Base-by-base conservation (phyloP, 2,888 invertebrate genomes). In the Conistra vaccinii region DNA sequence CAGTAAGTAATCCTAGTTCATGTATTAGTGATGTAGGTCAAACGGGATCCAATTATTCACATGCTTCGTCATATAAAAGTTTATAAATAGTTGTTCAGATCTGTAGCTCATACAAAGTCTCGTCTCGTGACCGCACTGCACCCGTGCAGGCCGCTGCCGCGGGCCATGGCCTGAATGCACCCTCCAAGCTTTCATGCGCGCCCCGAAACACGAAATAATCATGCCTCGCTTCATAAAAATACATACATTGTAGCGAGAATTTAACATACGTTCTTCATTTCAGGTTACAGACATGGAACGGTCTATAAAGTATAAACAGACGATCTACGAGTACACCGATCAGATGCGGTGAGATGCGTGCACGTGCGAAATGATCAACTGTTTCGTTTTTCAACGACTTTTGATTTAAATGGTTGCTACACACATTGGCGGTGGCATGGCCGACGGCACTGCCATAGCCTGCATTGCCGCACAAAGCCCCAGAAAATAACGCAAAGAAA, bases 141-240 rank as follows among this genome's bases (percentile, higher is more conserved):
- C 53, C 32, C 58, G 53, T 9, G 42, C 39, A 14, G 39, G 61
- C 32, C 29, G 55, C 26, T 3, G 70, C 85, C 84, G 51, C 80
- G 0, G 80, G 84, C 65, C 57, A 12, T 67, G 51, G 51, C 32
- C 45, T 80, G 65, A 70, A 71, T 80, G 68, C 76, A 61, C 69
- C 7, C n/a, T 48, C 29, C 58, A 55, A 61, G 73, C 73, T 74
- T 74, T 80, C 55, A 80, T 80, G 23, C 17, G 60, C 35, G 45
- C 23, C 69, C 70, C 84, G 51, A 75, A 84, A 81, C 57, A 65
- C 53, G 70, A 61, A 80, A 68, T 80, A 62, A 80, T 68, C 45
- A 80, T 51, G 63, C 63, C 68, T 55, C 51, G 53, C 23, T 57
- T 73, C 26, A 23, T 66, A 74, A 67, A 51, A 60, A 55, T 58